Percentiles rank a stretch among this genome's conserved stretches.
These are phyloP conservation scores for Eumacrocentrus americanus DNA, from an alignment of 2,888 invertebrate genomes.

Conservation along the genomic window DNA sequence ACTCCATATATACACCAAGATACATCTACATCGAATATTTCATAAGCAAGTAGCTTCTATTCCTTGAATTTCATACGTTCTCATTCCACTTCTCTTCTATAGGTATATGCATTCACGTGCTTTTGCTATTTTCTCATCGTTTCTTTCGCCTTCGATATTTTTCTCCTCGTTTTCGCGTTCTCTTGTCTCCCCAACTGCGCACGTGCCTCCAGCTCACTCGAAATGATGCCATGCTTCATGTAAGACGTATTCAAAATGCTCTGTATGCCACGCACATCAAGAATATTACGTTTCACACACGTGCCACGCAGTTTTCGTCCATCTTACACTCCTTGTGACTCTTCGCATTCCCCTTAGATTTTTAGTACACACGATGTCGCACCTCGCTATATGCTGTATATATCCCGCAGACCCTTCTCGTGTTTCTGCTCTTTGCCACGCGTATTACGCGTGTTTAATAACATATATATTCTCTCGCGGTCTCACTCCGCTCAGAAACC, in stretches of 20 bases:
- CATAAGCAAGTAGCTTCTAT: constrained; percentile 43
- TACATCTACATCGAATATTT: constrained; percentile 49
- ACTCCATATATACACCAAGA: constrained; percentile 29
- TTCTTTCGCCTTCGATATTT: constrained; percentile 13
- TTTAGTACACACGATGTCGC: not conserved
- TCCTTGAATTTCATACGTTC: constrained; percentile 45
- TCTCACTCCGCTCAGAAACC: constrained; percentile 1
- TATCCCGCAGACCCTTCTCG: not conserved
- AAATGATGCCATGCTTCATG: not conserved
- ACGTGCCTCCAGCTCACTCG: constrained; percentile 11
- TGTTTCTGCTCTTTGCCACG: not conserved
- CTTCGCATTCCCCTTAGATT: no score
- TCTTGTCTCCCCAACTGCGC: constrained; percentile 3
- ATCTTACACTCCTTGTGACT: constrained; percentile 11
- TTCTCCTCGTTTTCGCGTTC: constrained; percentile 12
- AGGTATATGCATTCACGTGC: not conserved
- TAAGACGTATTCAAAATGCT: constrained; percentile 34
- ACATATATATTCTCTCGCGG: not conserved
- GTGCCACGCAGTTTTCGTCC: constrained; percentile 41
- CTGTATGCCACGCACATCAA: constrained; percentile 41
- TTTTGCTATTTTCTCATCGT: not conserved
- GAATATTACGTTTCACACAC: constrained; percentile 46
- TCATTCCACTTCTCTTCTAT: constrained; percentile 18
- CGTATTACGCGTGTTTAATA: not conserved
- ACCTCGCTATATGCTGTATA: no score